Percentiles rank a stretch among this genome's conserved stretches.
phyloP scores from a whole-genome alignment of 2,888 invertebrate genomes.

The Helleia helle region DNA sequence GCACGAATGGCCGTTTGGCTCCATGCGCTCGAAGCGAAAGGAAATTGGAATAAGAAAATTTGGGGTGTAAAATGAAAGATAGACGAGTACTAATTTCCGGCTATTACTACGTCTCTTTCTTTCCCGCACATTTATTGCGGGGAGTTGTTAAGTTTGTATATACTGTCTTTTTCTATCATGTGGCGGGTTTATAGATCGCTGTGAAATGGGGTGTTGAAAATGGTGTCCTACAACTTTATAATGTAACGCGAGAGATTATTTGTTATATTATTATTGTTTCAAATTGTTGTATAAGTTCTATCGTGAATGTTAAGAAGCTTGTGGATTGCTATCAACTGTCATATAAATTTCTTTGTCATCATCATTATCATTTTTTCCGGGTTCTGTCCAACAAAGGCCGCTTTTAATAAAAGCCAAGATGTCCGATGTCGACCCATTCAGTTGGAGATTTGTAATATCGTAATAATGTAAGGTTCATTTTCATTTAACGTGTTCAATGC shows the following conservation, averaged over 20 bases:
- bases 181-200: slow-evolving; percentile 28
- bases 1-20: slow-evolving; percentile 44
- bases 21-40: slow-evolving; percentile 54
- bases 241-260: slow-evolving; percentile 10
- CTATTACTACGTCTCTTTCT: slow-evolving; percentile 72
- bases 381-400: too few species aligned
- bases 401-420: too few species aligned
- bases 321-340: too few species aligned
- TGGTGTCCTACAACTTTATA: slow-evolving; percentile 17
- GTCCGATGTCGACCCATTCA: too few species aligned
- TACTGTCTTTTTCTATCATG: slow-evolving; percentile 60
- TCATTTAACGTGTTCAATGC: too few species aligned
- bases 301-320: too few species aligned
- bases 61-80: slow-evolving; percentile 85
- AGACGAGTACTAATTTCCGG: slow-evolving; percentile 84
- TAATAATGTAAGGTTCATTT: too few species aligned
- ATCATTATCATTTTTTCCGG: too few species aligned
- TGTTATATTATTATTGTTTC: slow-evolving; percentile 3
- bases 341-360: too few species aligned
- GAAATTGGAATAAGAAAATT: slow-evolving; percentile 86
- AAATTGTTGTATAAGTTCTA: too few species aligned
- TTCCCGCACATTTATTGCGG: slow-evolving; percentile 68
- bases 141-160: slow-evolving; percentile 44
- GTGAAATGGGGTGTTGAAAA: slow-evolving; percentile 19
- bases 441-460: too few species aligned